A percentile compares a stretch with the other conserved stretches of the same genome.
Evolutionary conservation across 2,113 vertebrate species (phyloP).

Genomic region (Halichoeres trimaculatus): DNA sequence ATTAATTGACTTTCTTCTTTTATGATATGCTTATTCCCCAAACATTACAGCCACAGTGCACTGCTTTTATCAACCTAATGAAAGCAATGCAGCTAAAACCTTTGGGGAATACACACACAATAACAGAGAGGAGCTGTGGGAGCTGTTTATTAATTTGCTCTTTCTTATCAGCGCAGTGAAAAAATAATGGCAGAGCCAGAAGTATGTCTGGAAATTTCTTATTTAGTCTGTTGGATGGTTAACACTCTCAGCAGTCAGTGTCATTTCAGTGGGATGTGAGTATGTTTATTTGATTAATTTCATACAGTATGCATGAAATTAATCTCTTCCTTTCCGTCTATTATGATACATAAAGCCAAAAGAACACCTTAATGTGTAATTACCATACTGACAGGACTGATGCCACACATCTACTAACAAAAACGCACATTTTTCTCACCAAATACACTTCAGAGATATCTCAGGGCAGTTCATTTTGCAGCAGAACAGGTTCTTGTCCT

Average conservation of each 20-base stretch:
- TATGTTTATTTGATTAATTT: not conserved
- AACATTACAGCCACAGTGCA: conserved; percentile 2
- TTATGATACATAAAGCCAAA: too few relatives aligned
- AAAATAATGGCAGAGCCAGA: not conserved
- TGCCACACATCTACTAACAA: too few relatives aligned
- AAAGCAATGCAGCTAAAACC: not conserved
- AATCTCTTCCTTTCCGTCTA: too few relatives aligned
- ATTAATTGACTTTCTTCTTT: not conserved
- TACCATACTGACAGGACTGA: too few relatives aligned
- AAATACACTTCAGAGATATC: too few relatives aligned
- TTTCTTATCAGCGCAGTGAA: not conserved
- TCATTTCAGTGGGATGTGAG: not conserved
- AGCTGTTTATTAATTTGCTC: not conserved
- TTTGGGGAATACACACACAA: not conserved
- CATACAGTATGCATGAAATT: too few relatives aligned
- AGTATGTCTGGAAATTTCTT: not conserved
- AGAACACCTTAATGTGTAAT: too few relatives aligned
- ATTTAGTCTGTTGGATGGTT: not conserved
- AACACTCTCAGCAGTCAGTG: not conserved
- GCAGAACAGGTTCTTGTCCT: too few relatives aligned
- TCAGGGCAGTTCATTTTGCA: too few relatives aligned
- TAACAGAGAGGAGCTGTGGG: not conserved
- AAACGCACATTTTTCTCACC: too few relatives aligned
- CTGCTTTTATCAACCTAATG: not conserved
- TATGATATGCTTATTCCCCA: not conserved